These are phyloP conservation scores for Hemitrygon akajei DNA, from an alignment of 2,797 vertebrate species.

Conservation along the genomic window DNA sequence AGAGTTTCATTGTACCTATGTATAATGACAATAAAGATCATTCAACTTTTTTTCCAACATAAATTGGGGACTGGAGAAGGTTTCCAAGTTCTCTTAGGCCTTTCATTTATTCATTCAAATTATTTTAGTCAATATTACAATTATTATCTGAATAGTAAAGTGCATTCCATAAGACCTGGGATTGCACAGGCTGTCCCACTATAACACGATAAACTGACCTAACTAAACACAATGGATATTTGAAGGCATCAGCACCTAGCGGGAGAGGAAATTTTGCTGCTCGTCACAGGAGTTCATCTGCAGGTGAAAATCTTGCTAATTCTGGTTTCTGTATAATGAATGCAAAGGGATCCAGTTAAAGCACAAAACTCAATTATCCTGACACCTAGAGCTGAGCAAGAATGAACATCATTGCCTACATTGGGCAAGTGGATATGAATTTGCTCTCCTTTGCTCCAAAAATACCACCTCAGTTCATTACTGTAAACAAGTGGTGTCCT, in stretches of 20 bases:
- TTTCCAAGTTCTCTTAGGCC: too few species aligned
- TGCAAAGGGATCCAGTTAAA: background rate
- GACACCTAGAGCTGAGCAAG: background rate
- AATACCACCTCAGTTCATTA: background rate
- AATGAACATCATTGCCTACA: background rate
- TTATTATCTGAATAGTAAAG: too few species aligned
- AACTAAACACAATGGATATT: background rate
- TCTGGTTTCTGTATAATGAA: background rate
- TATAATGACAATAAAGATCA: too few species aligned
- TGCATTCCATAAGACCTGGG: too few species aligned
- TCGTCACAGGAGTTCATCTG: background rate
- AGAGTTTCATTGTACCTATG: too few species aligned
- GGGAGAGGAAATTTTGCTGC: background rate
- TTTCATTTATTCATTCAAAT: too few species aligned
- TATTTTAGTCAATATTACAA: too few species aligned
- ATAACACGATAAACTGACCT: background rate
- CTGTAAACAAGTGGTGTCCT: background rate
- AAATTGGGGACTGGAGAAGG: background rate
- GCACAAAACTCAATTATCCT: background rate
- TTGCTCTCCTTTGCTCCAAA: background rate
- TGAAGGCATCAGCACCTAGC: background rate
- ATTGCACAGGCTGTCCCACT: background rate
- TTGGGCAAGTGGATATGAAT: too few species aligned
- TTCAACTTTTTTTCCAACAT: too few species aligned
- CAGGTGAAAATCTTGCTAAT: background rate